A percentile compares a stretch with the other conserved stretches of the same genome.
phyloP scores from a whole-genome alignment of 2,888 invertebrate genomes.

The Pimpla rufipes region DNA sequence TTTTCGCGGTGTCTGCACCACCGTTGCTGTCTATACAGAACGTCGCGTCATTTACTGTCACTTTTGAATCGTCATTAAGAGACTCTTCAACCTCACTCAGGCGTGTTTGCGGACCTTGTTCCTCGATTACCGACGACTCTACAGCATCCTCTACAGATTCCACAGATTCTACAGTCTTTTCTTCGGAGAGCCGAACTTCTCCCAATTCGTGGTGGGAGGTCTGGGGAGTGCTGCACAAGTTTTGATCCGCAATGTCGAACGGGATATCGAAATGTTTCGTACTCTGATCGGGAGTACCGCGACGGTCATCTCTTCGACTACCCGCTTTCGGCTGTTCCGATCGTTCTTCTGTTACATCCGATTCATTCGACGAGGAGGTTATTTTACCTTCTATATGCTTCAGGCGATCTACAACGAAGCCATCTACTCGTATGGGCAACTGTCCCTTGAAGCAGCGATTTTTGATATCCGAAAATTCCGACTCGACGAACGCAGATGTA shows the following conservation, averaged over 20 bases:
- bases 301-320: slow-evolving; percentile 1
- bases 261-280: neutral
- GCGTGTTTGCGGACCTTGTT: too few relatives aligned
- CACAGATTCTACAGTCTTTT: neutral
- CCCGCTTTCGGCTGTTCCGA: neutral
- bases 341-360: neutral
- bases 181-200: neutral
- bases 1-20: neutral
- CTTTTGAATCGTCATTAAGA: too few relatives aligned
- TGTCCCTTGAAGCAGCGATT: slow-evolving; percentile 35
- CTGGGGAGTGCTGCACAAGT: neutral
- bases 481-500: slow-evolving; percentile 48
- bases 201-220: neutral
- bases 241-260: slow-evolving; percentile 4
- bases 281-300: neutral
- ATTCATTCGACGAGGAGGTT: neutral
- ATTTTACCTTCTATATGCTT: neutral
- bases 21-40: neutral
- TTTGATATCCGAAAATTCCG: slow-evolving; percentile 50
- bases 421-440: slow-evolving; percentile 44
- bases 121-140: too few relatives aligned
- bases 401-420: slow-evolving; percentile 43
- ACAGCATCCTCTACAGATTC: neutral
- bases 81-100: too few relatives aligned
- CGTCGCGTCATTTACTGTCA: neutral